Base-by-base conservation (phyloP, 2,797 vertebrate species). In the Cynodonichthys magdalenae region DNA sequence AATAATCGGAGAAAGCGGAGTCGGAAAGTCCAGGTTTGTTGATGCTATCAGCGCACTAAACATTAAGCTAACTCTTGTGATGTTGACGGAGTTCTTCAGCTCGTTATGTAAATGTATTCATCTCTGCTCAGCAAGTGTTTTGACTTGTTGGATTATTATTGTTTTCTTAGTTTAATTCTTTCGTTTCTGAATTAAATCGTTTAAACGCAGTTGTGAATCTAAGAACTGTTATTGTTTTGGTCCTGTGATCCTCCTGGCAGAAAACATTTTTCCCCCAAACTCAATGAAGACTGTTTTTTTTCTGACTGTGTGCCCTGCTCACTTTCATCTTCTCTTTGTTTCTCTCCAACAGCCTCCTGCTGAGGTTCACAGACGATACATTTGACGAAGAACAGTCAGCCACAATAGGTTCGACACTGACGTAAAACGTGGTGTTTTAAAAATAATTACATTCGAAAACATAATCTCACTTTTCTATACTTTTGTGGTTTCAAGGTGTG, bases 311-410 rank as follows among this genome's bases (percentile, higher is more conserved):
- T 39, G 11, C 1, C 11, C 28, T 61, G 48, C 50, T 81, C 20
- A 84, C 80, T 64, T 63, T 0, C n/a, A 42, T 60, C 2, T 57
- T 39, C 49, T 77, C 62, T 63, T 44, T 63, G 10, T 66, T 18
- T 55, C 9, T 55, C 9, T 8, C 31, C 56, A 1, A 74, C 89
- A 99, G 98, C 92, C 95, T 99, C 77, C 93, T 99, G 10, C 90
- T 99, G 87, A 93, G 98, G 69, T 99, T 99, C 89, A 99, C 97
- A 83, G 98, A 99, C 69, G 97, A 99, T 71, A 99, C 95, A 0
- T 99, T 99, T 74, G 97, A 99, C 83, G 96, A 97, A 29, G 97
- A 99, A 51, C 96, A 98, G 88, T 92, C 96, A 48, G 97, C 98
- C 51, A 99, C 98, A 8, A 98, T 99, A 87, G 98, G 98, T 99